Conservation (phyloP, 1,140 invertebrate species). For the Lethrus apterus region DNA sequence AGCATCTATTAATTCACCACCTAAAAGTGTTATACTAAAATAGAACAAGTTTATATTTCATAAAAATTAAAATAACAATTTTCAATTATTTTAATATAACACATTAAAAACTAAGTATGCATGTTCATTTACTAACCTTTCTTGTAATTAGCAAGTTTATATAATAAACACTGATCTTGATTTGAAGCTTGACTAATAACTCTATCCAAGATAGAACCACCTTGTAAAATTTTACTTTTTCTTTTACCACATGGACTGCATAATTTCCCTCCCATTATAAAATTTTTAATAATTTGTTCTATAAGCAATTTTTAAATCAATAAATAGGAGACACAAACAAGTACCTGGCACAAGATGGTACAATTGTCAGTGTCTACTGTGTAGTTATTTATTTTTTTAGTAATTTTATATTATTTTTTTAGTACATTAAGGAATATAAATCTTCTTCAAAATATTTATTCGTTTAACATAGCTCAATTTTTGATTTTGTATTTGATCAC, state of each 20-base stretch:
- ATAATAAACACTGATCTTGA: constrained; percentile 78
- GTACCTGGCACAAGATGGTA: no score
- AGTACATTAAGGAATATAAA: no score
- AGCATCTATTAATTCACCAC: constrained; percentile 75
- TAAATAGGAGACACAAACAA: no score
- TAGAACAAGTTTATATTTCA: background rate
- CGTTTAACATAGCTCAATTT: no score
- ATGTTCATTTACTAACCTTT: constrained; percentile 50
- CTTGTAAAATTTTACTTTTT: constrained; percentile 43
- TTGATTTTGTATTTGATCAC: no score
- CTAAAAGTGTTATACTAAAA: constrained; percentile 37
- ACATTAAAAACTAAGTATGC: background rate
- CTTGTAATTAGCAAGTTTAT: constrained; percentile 83
- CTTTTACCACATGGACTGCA: constrained; percentile 40
- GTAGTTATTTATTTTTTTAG: no score
- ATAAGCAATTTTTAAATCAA: no score
- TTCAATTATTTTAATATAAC: no score
- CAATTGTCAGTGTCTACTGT: no score
- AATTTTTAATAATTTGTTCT: background rate
- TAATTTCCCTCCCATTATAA: constrained; percentile 40
- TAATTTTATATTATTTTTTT: no score
- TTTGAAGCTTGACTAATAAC: constrained; percentile 79
- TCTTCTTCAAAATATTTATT: no score
- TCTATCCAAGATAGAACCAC: constrained; percentile 73
- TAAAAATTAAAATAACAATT: background rate